Evolutionary conservation across 2,888 invertebrate species (phyloP), one percentile per base, ranked within the genome.

Genomic region (Schrankia costaestrigalis): DNA sequence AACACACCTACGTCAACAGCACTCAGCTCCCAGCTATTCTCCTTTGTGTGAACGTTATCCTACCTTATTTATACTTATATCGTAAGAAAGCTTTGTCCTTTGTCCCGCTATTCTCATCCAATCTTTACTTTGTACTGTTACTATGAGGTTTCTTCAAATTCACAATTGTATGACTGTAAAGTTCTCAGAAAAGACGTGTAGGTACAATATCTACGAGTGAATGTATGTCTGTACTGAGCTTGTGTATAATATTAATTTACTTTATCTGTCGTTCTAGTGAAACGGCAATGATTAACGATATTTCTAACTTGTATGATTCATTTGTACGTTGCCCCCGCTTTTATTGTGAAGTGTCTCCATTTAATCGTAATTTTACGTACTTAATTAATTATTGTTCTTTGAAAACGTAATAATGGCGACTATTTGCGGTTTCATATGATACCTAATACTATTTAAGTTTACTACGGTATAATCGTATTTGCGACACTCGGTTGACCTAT

Each of bases 51-150:
- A n/a, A n/a, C n/a, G n/a, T n/a, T n/a, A n/a, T n/a, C n/a, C n/a
- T n/a, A n/a, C n/a, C n/a, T n/a, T n/a, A n/a, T n/a, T n/a, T n/a
- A n/a, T n/a, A n/a, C n/a, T n/a, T n/a, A n/a, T n/a, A n/a, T n/a
- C n/a, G n/a, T n/a, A n/a, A n/a, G n/a, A n/a, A n/a, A n/a, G n/a
- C n/a, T n/a, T n/a, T n/a, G n/a, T n/a, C n/a, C n/a, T n/a, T n/a
- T n/a, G n/a, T n/a, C n/a, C n/a, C n/a, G n/a, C n/a, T n/a, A n/a
- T n/a, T n/a, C n/a, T n/a, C n/a, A n/a, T n/a, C n/a, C n/a, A n/a
- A n/a, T n/a, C n/a, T n/a, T n/a, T n/a, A n/a, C n/a, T n/a, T n/a
- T 54, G 62, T 60, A 56, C 59, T 51, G 57, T 66, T 56, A 56
- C 56, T 41, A 43, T 44, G 45, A 41, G 43, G 36, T 48, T 46